These are phyloP conservation scores for Alcedo quadribrachys DNA, from an alignment of 2,797 vertebrate genomes.

Conservation along the genomic window DNA sequence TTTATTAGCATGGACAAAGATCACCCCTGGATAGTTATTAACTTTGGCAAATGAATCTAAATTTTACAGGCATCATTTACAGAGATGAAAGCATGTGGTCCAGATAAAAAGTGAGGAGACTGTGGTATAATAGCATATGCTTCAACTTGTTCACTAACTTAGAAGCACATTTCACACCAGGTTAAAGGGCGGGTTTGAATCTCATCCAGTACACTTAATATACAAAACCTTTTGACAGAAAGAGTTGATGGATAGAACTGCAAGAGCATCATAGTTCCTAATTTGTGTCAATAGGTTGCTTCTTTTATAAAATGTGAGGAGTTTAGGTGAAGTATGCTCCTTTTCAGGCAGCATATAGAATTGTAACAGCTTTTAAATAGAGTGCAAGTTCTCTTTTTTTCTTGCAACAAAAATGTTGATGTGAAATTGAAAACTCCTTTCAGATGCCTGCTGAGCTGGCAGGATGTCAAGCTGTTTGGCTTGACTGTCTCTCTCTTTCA, in stretches of 20 bases:
- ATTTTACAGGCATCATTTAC: not conserved
- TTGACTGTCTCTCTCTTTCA: conserved; percentile 11
- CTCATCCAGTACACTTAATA: not conserved
- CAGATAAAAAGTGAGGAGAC: not conserved
- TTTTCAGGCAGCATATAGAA: not conserved
- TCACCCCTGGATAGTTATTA: not conserved
- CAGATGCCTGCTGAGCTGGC: conserved; percentile 41
- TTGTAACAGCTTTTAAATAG: conserved; percentile 5
- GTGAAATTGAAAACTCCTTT: conserved; percentile 56
- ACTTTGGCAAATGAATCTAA: not conserved
- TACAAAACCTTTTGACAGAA: not conserved
- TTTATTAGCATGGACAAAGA: not conserved
- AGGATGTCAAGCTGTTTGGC: not conserved
- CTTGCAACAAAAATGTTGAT: conserved; percentile 34
- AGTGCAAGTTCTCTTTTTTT: conserved; percentile 33
- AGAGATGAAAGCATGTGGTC: not conserved
- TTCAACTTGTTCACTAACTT: not conserved
- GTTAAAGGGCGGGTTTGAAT: not conserved
- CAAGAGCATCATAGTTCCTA: not conserved
- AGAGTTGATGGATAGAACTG: not conserved
- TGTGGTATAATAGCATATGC: not conserved
- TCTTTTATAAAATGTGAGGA: not conserved
- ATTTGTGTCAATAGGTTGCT: not conserved
- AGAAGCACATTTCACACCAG: not conserved
- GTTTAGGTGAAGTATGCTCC: not conserved